These are phyloP conservation scores for Periphyllus acericola DNA, from an alignment of 2,888 invertebrate genomes.

Conservation along the genomic window DNA sequence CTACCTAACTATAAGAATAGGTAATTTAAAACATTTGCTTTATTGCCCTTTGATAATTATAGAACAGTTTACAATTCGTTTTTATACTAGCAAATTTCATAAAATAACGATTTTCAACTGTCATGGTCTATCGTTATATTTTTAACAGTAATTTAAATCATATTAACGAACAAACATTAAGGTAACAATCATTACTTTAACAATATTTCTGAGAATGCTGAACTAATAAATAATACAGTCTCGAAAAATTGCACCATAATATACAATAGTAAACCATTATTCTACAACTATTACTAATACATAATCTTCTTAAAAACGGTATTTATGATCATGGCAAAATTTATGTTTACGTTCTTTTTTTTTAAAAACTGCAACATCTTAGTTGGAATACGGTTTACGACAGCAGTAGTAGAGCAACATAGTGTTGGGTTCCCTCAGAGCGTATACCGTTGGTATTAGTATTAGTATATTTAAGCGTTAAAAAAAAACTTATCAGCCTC, in stretches of 20 bases:
- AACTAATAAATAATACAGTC: background rate
- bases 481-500: slow-evolving; percentile 44
- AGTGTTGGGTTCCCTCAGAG: background rate
- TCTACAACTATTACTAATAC: background rate
- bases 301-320: background rate
- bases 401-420: background rate
- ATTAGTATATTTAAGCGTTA: background rate
- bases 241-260: background rate
- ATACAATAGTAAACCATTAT: background rate
- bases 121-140: slow-evolving; percentile 12
- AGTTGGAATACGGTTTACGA: background rate
- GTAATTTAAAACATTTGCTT: background rate
- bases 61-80: background rate
- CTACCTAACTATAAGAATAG: background rate
- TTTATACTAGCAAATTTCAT: background rate
- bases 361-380: background rate
- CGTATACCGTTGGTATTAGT: background rate
- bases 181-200: background rate
- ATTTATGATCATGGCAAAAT: background rate
- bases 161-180: background rate
- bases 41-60: background rate
- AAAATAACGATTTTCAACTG: slow-evolving; percentile 13
- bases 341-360: background rate
- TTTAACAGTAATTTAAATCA: slow-evolving; percentile 28
- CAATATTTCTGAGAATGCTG: background rate